Evolutionary conservation across 2,888 invertebrate species (phyloP), one percentile per base, ranked within the genome.

Genomic region (Scaeva pyrastri): DNA sequence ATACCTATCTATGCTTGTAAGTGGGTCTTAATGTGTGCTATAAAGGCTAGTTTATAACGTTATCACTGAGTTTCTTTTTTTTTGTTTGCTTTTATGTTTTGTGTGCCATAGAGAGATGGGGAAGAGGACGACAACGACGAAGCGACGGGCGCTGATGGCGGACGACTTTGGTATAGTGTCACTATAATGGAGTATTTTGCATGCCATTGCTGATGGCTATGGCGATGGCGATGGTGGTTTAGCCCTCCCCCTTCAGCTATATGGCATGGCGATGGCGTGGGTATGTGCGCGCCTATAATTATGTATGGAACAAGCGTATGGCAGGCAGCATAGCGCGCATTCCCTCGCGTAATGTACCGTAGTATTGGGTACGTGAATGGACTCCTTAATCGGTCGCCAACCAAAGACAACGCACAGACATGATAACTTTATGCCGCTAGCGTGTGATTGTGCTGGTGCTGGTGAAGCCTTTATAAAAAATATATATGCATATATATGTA

Each of bases 311-410:
- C 66, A 19, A 73, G 52, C 77, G 82, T 82, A 74, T 71, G 31
- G 36, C 45, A 66, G 31, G 36, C 45, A 66, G 48, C 74, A 82
- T 70, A 74, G 81, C 82, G 86, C 77, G 82, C 86, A 86, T 86
- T 82, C 86, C 82, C 86, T 81, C 86, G 86, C 86, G 86, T 86
- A 86, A 78, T 81, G 66, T 86, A 86, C 86, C 86, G 86, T 86
- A 86, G 82, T 45, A 55, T 36, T 68, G 77, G 64, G 12, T 86
- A 86, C 86, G 86, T 86, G 86, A 70, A 82, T 48, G 74, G 82
- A 86, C 86, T 86, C 70, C 73, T 74, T 71, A 86, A 86, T 86
- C 86, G 82, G 71, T 64, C 45, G 39, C 68, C 43, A 66, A 45
- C 58, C 70, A 81, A 78, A 82, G 78, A 86, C 77, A 78, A 74